phyloP scores from a whole-genome alignment of 2,888 invertebrate genomes.

The Drosophila borborema region DNA sequence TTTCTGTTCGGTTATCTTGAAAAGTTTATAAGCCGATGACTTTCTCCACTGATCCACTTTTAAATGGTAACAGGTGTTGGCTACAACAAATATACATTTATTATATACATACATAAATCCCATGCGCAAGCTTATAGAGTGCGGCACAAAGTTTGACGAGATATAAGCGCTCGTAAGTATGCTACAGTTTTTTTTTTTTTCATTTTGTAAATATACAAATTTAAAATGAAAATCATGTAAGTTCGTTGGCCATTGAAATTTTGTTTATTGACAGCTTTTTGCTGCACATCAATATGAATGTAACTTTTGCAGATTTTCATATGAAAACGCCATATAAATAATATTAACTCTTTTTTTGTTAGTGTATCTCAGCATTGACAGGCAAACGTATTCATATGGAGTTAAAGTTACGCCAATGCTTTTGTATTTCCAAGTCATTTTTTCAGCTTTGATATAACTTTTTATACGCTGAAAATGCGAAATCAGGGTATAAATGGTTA shows the following conservation, averaged over 20 bases:
- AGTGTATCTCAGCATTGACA: background rate
- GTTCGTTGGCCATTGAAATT: background rate
- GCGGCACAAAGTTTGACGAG: constrained; percentile 38
- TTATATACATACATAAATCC: constrained; percentile 35
- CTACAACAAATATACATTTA: constrained; percentile 42
- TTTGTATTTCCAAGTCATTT: background rate
- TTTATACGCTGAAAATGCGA: background rate
- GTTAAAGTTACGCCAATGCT: background rate
- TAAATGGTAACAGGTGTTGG: constrained; percentile 69
- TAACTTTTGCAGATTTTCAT: background rate
- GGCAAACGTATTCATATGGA: background rate
- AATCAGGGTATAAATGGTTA: background rate
- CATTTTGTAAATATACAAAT: background rate
- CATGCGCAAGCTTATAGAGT: constrained; percentile 20
- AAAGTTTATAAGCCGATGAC: constrained; percentile 68
- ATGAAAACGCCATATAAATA: background rate
- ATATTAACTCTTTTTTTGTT: background rate
- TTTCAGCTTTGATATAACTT: background rate
- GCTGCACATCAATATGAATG: background rate
- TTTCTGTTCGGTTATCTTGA: constrained; percentile 31
- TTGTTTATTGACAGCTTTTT: background rate
- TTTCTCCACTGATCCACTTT: constrained; percentile 61
- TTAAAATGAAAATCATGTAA: background rate
- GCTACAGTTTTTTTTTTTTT: constrained; percentile 25
- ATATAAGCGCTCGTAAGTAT: constrained; percentile 49